Evolutionary conservation across 2,113 vertebrate genomes (phyloP).

Genomic region (Chionomys nivalis): DNA sequence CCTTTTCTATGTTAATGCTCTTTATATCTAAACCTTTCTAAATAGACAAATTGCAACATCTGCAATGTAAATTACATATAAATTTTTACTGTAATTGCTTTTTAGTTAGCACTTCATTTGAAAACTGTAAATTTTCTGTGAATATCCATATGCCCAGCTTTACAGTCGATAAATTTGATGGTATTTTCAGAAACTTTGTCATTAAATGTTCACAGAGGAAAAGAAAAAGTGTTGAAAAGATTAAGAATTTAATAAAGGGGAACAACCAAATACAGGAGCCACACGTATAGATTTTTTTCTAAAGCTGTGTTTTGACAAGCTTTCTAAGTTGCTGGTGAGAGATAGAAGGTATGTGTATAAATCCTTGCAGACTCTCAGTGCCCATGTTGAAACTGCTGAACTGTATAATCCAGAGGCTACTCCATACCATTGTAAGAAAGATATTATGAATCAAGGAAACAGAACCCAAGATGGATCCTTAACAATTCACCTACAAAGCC

Average conservation of each 20-base stretch:
- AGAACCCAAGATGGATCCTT: neutral
- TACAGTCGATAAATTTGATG: constrained; percentile 55
- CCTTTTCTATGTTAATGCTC: constrained; percentile 15
- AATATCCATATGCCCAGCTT: constrained; percentile 40
- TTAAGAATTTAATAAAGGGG: constrained; percentile 45
- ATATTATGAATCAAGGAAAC: neutral
- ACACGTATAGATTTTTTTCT: constrained; percentile 9
- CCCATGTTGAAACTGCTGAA: neutral
- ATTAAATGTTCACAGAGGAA: constrained; percentile 43
- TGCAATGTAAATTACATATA: constrained; percentile 65
- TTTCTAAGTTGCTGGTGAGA: neutral
- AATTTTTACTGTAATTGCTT: constrained; percentile 61
- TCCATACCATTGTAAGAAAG: neutral
- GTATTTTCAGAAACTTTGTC: constrained; percentile 48
- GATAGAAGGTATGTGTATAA: neutral
- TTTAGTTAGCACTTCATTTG: constrained; percentile 47
- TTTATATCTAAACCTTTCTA: neutral
- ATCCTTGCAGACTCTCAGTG: neutral
- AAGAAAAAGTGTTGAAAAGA: constrained; percentile 46
- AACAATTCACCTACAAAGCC: neutral
- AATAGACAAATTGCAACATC: constrained; percentile 43
- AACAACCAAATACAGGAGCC: neutral
- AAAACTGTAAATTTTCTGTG: constrained; percentile 59
- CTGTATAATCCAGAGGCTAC: neutral
- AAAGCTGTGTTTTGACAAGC: neutral